These are phyloP conservation scores for Aphelocoma californica DNA, from an alignment of 2,797 vertebrate species.

Conservation along the genomic window DNA sequence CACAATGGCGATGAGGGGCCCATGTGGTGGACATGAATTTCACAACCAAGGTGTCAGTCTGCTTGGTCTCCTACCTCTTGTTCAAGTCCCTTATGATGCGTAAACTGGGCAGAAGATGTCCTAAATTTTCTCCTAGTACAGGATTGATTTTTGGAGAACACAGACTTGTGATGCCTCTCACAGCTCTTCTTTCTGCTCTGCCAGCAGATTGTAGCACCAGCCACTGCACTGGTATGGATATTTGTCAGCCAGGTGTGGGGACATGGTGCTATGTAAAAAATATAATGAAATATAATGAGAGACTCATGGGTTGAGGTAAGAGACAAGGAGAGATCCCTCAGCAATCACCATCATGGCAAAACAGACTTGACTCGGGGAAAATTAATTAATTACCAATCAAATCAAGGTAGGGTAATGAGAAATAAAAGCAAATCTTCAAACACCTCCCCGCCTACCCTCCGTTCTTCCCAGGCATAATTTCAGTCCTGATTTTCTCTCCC, in stretches of 20 bases:
- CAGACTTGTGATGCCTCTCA: neutral
- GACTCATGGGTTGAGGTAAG: accelerated
- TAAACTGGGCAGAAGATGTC: neutral
- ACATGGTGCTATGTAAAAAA: neutral
- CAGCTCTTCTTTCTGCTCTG: neutral
- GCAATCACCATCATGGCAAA: neutral
- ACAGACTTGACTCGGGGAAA: neutral
- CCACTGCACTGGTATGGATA: accelerated
- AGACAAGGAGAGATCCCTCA: neutral
- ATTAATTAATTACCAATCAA: neutral
- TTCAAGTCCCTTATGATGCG: neutral
- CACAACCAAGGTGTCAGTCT: neutral
- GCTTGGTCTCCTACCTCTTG: neutral
- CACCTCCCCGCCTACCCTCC: accelerated
- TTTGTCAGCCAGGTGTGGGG: neutral
- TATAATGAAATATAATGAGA: neutral
- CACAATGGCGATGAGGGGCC: accelerated
- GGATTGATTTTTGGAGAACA: neutral
- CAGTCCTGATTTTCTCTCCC: neutral
- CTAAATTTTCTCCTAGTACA: neutral
- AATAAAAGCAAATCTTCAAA: neutral
- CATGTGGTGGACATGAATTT: neutral
- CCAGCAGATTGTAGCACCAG: accelerated
- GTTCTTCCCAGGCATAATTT: neutral
- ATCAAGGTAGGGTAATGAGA: neutral